Conservation (phyloP, 2,113 vertebrate genomes). For the Candoia aspera region DNA sequence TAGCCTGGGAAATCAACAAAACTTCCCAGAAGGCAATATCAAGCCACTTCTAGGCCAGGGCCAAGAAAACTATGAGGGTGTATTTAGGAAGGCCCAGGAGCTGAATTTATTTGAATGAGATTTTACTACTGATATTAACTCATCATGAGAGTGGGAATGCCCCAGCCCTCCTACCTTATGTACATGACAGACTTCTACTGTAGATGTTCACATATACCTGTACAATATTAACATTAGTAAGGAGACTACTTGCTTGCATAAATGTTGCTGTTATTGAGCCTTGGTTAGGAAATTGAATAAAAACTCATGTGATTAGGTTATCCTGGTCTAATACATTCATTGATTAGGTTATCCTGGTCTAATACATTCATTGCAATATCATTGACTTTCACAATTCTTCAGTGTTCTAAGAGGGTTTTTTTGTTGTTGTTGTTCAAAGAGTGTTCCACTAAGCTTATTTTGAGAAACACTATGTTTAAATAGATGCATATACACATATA, state of each 20-base stretch:
- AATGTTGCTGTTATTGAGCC: background rate
- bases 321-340: too few relatives aligned
- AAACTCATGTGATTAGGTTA: background rate
- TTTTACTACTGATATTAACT: background rate
- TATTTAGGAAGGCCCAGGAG: background rate
- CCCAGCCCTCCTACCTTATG: background rate
- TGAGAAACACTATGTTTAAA: background rate
- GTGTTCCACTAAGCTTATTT: background rate
- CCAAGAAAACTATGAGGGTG: background rate
- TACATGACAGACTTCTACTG: background rate
- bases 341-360: background rate
- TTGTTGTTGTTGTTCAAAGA: background rate
- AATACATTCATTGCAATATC: background rate
- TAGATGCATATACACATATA: background rate
- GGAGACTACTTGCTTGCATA: background rate
- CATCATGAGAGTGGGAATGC: background rate
- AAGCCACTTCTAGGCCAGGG: background rate
- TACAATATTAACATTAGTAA: background rate
- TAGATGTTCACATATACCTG: background rate
- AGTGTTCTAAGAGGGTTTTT: background rate
- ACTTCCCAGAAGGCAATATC: background rate
- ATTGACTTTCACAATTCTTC: background rate
- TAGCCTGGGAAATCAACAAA: background rate
- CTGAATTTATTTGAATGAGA: background rate
- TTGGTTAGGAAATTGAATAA: background rate